A percentile compares a stretch with the other conserved stretches of the same genome.
Evolutionary conservation across 1,140 invertebrate genomes (phyloP).

Genomic region (Rhopalosiphum maidis): DNA sequence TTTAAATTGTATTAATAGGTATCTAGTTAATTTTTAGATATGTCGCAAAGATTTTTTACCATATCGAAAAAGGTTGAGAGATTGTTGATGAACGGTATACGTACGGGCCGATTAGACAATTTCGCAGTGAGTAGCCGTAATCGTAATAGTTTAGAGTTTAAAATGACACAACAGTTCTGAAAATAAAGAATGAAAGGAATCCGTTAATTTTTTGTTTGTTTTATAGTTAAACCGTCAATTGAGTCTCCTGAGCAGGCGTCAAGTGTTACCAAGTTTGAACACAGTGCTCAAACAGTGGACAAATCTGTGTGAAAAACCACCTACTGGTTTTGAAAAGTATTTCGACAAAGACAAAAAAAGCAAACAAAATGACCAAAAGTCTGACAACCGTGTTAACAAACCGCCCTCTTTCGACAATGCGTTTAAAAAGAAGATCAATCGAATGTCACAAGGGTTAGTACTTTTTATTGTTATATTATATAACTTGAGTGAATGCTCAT

Average conservation of each 20-base stretch:
- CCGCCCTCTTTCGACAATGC: slow-evolving; percentile 62
- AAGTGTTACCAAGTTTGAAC: slow-evolving; percentile 30
- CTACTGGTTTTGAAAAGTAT: slow-evolving; percentile 93
- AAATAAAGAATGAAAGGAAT: not conserved
- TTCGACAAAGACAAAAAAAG: slow-evolving; percentile 71
- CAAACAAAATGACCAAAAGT: slow-evolving; percentile 57
- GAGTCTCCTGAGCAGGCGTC: slow-evolving; percentile 40
- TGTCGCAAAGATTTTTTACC: slow-evolving; percentile 64
- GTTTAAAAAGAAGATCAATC: slow-evolving; percentile 62
- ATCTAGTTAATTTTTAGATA: slow-evolving; percentile 52
- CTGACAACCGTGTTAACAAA: slow-evolving; percentile 34
- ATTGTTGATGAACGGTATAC: slow-evolving; percentile 58
- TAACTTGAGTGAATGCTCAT: not conserved
- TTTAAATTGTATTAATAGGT: not conserved
- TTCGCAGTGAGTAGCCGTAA: slow-evolving; percentile 50
- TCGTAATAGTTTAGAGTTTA: not conserved
- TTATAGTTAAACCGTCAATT: slow-evolving; percentile 20
- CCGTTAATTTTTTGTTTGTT: not conserved
- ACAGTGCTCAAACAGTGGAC: slow-evolving; percentile 66
- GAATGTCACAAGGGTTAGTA: slow-evolving; percentile 40
- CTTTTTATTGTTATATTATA: not conserved
- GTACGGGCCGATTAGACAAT: slow-evolving; percentile 58
- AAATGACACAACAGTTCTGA: not conserved
- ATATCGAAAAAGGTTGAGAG: slow-evolving; percentile 63
- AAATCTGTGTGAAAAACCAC: slow-evolving; percentile 74